These are phyloP conservation scores for Brachionus rubens DNA, from an alignment of 1,140 invertebrate species.

Conservation along the genomic window DNA sequence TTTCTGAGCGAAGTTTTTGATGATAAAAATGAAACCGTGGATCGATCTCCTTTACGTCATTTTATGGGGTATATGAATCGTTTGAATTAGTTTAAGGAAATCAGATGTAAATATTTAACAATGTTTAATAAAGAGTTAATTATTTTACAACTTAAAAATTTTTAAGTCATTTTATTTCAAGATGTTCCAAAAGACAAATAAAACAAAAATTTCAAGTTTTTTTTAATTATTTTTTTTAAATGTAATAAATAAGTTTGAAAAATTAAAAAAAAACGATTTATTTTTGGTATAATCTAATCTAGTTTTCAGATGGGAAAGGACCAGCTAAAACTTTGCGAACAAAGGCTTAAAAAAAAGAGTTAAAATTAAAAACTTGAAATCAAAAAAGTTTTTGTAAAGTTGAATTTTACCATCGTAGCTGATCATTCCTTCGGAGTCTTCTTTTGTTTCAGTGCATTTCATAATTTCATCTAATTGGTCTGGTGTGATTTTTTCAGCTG, in stretches of 20 bases:
- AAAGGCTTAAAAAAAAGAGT: conserved; percentile 18
- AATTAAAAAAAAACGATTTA: neutral
- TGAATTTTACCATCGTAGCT: conserved; percentile 30
- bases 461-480: conserved; percentile 45
- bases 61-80: no score
- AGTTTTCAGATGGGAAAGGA: conserved; percentile 42
- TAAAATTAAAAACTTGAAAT: conserved; percentile 5
- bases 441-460: conserved; percentile 41
- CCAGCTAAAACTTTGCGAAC: conserved; percentile 46
- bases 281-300: neutral
- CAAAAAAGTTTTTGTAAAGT: neutral
- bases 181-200: neutral
- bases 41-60: no score
- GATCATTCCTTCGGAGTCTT: conserved; percentile 44
- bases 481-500: conserved; percentile 45
- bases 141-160: no score
- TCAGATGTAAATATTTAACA: no score
- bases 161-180: no score
- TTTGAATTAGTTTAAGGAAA: no score
- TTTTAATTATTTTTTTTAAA: conserved; percentile 17
- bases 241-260: conserved; percentile 36
- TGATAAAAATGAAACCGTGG: no score
- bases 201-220: conserved; percentile 21
- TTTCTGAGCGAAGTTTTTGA: no score
- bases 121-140: no score